Percentiles rank a stretch among this genome's conserved stretches.
These are phyloP conservation scores for Drosophila lutescens DNA, from an alignment of 2,888 invertebrate genomes.

Conservation along the genomic window DNA sequence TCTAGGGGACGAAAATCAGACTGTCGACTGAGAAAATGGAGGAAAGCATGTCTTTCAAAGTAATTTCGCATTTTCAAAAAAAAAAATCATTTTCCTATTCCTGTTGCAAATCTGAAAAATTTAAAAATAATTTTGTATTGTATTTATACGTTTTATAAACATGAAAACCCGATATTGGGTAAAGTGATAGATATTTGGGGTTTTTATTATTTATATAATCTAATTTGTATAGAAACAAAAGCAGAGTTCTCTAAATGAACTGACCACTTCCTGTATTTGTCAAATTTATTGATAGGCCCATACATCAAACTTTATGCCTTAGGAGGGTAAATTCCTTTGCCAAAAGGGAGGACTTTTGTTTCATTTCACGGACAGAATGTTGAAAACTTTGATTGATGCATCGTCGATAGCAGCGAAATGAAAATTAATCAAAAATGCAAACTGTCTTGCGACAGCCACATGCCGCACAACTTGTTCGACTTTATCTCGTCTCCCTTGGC, in stretches of 20 bases:
- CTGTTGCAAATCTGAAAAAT: too few species aligned
- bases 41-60: not conserved
- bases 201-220: not conserved
- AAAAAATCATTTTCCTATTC: not conserved
- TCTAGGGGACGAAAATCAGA: not conserved
- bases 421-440: slow-evolving; percentile 54
- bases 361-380: slow-evolving; percentile 44
- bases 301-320: slow-evolving; percentile 23
- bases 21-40: too few species aligned
- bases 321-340: not conserved
- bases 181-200: too few species aligned
- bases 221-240: not conserved
- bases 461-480: slow-evolving; percentile 47
- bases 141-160: too few species aligned
- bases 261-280: slow-evolving; percentile 36
- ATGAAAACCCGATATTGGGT: too few species aligned
- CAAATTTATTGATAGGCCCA: slow-evolving; percentile 38
- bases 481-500: slow-evolving; percentile 30
- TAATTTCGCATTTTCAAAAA: not conserved
- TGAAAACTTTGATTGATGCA: slow-evolving; percentile 57
- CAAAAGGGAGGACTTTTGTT: slow-evolving; percentile 11
- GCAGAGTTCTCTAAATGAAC: slow-evolving; percentile 10
- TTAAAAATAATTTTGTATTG: too few species aligned
- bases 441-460: slow-evolving; percentile 45
- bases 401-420: slow-evolving; percentile 39